phyloP scores from a whole-genome alignment of 2,797 vertebrate species.

The Fratercula arctica region DNA sequence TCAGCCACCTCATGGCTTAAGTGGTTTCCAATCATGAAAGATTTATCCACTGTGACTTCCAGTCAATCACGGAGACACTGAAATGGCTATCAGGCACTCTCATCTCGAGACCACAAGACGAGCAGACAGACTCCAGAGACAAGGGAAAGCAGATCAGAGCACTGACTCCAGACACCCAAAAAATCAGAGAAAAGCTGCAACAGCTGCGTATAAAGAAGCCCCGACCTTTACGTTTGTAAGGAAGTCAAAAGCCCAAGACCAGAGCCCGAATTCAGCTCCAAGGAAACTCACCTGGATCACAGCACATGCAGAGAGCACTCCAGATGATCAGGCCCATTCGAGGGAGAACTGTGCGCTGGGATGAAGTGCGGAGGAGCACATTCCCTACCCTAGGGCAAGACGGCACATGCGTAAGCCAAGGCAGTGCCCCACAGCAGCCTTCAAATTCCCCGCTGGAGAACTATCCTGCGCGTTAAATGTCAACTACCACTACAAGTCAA shows the following conservation, averaged over 20 bases:
- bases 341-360: background rate
- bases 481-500: background rate
- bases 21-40: conserved; percentile 57
- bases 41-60: conserved; percentile 55
- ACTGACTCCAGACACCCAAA: conserved; percentile 14
- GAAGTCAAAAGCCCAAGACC: background rate
- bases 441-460: background rate
- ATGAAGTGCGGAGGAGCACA: rapidly evolving
- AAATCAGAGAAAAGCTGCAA: background rate
- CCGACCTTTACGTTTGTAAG: background rate
- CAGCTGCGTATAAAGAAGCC: background rate
- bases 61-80: conserved; percentile 23
- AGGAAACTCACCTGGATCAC: background rate
- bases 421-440: background rate
- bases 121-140: conserved; percentile 44
- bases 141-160: background rate
- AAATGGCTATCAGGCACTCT: conserved; percentile 26
- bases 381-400: background rate
- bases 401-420: background rate
- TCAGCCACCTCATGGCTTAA: conserved; percentile 48
- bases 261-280: background rate
- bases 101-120: background rate
- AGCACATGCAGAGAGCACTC: background rate
- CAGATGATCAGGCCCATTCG: rapidly evolving
- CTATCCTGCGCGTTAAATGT: rapidly evolving